These are phyloP conservation scores for Porites cylindrica DNA, from an alignment of 92 coral and sea anemone species.

Conservation along the genomic window DNA sequence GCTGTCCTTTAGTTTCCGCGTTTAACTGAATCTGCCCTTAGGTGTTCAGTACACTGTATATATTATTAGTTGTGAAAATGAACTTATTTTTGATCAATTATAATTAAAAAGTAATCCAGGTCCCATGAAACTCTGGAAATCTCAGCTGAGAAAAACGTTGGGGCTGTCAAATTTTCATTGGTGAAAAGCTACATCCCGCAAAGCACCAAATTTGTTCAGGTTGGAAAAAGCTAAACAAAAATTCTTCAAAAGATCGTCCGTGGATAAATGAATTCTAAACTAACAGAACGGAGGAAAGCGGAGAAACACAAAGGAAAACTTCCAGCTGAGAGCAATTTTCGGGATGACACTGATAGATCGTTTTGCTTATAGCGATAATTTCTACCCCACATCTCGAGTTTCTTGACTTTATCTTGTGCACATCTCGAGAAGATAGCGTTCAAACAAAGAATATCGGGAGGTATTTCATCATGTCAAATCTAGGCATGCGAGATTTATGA, in stretches of 20 bases:
- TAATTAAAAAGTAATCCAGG: background rate
- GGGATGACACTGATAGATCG: slow-evolving; percentile 47
- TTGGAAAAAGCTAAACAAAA: slow-evolving; percentile 17
- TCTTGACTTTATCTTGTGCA: slow-evolving; percentile 37
- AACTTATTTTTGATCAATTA: background rate
- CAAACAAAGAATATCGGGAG: slow-evolving; percentile 18
- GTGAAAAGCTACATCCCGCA: no score
- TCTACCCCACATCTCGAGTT: slow-evolving; percentile 38
- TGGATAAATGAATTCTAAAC: slow-evolving; percentile 13
- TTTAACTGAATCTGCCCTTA: background rate
- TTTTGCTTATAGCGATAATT: slow-evolving; percentile 35
- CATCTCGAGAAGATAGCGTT: slow-evolving; percentile 49
- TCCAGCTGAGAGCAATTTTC: background rate
- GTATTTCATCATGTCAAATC: slow-evolving; percentile 34
- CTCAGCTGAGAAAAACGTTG: no score
- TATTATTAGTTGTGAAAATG: background rate
- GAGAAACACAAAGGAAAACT: slow-evolving; percentile 17
- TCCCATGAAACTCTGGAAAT: background rate
- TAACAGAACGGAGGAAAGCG: slow-evolving; percentile 17
- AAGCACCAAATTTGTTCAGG: background rate
- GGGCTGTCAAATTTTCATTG: no score
- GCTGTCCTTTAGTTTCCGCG: slow-evolving; percentile 27
- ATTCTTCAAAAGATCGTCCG: slow-evolving; percentile 3
- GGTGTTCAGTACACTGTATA: background rate
- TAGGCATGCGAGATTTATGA: slow-evolving; percentile 30